Conservation (phyloP, 1,140 invertebrate species). For the Hesperophylax magnus region DNA sequence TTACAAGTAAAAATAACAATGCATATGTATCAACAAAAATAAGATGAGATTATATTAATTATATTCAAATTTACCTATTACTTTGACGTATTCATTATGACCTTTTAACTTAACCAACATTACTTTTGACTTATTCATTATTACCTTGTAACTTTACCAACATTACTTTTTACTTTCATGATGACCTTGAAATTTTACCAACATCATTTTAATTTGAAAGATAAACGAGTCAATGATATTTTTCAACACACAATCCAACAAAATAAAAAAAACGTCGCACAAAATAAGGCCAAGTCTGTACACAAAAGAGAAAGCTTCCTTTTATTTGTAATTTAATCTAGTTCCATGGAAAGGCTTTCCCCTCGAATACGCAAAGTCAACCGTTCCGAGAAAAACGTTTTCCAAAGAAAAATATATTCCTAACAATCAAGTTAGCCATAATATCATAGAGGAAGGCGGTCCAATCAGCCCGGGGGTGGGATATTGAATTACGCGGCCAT, state of each 20-base stretch:
- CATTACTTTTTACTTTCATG: too few species aligned
- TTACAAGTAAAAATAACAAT: too few species aligned
- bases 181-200: too few species aligned
- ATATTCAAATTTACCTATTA: too few species aligned
- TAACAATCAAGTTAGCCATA: constrained; percentile 49
- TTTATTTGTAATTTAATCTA: constrained; percentile 41
- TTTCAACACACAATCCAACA: constrained; percentile 8
- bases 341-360: constrained; percentile 25
- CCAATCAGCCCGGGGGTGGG: constrained; percentile 36
- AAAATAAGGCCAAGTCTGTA: neutral
- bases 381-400: constrained; percentile 34
- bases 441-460: constrained; percentile 40
- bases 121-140: too few species aligned
- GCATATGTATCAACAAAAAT: too few species aligned
- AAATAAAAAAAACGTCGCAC: constrained; percentile 16
- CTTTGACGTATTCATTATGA: too few species aligned
- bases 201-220: neutral
- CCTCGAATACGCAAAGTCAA: constrained; percentile 34
- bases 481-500: constrained; percentile 34
- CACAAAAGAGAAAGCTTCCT: constrained; percentile 19
- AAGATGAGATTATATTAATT: too few species aligned
- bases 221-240: neutral
- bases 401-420: constrained; percentile 42
- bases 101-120: too few species aligned
- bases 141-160: too few species aligned